Base-by-base conservation (phyloP, 2,797 vertebrate genomes). In the Staurois parvus region DNA sequence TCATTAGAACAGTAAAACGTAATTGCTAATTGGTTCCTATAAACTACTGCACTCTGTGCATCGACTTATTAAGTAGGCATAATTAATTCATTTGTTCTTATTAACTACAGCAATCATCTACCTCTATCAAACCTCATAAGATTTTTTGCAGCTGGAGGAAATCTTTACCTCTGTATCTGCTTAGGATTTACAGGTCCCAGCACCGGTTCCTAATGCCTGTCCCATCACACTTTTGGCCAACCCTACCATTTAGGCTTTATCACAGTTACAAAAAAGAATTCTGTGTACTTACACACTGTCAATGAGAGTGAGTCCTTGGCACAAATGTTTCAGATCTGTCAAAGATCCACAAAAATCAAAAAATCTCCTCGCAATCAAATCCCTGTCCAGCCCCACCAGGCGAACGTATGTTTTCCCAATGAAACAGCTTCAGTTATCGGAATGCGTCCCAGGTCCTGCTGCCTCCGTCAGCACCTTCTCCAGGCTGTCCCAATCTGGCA, bases 241-340 rank as follows among this genome's bases (percentile, higher is more conserved):
- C 6, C 7, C 21, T 24, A 5, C 21, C 19, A 52, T 19, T 52
- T 17, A 56, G 52, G 4, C 19, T 4, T 56, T 59, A 59, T 21
- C 1, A 52, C 21, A 59, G 28, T 56, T 21, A 69, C 42, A 56
- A 48, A 34, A 28, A 77, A 62, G 34, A 32, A 26, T 30, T 37
- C 28, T 24, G 42, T 62, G 66, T 84, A 84, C 83, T 84, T 84
- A 84, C 83, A 28, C 32, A 40, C 67, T 72, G 67, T 84, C 67
- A 72, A 45, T 10, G 75, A 45, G 19, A 40, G 59, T 15, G n/a
- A 64, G 68, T 28, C 64, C 29, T 40, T 64, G 67, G 67, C 75
- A 78, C 48, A 72, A 84, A 64, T 62, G 73, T 78, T 72, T 77
- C 15, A 56, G 42, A 40, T 37, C 37, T 37, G 74, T 70, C 52